Evolutionary conservation across 2,888 invertebrate species (phyloP).

Genomic region (Dysmachus trigonus): DNA sequence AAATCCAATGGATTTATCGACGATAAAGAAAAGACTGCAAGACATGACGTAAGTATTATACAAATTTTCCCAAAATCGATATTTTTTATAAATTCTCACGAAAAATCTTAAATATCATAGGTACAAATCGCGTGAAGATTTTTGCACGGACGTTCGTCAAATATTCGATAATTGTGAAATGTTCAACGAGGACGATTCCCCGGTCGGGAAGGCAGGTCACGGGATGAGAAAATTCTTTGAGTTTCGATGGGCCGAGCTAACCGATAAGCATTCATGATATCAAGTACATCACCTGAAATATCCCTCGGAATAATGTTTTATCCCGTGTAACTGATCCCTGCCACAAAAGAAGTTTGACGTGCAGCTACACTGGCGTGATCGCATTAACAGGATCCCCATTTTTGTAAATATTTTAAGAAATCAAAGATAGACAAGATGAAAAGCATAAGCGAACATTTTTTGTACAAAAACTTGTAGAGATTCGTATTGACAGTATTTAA

Average conservation of each 20-base stretch:
- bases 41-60: constrained; percentile 73
- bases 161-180: constrained; percentile 98
- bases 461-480: constrained; percentile 40
- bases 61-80: background rate
- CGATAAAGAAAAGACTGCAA: constrained; percentile 87
- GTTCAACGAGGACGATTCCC: constrained; percentile 98
- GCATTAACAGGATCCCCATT: background rate
- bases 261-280: constrained; percentile 65
- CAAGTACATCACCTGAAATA: constrained; percentile 57
- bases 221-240: constrained; percentile 93
- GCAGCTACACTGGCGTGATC: background rate
- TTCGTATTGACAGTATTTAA: constrained; percentile 41
- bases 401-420: constrained; percentile 29
- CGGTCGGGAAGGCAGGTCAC: constrained; percentile 96
- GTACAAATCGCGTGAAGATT: constrained; percentile 92
- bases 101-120: constrained; percentile 65
- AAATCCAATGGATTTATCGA: constrained; percentile 95
- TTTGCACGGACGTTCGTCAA: constrained; percentile 89
- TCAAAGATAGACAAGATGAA: constrained; percentile 22
- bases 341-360: background rate
- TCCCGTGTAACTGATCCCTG: constrained; percentile 9
- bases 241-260: constrained; percentile 82
- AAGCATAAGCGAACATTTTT: constrained; percentile 37
- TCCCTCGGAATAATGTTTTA: constrained; percentile 51
- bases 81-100: background rate